Evolutionary conservation across 2,888 invertebrate genomes (phyloP), one percentile per base, ranked within the genome.

Genomic region (Elegia similella): DNA sequence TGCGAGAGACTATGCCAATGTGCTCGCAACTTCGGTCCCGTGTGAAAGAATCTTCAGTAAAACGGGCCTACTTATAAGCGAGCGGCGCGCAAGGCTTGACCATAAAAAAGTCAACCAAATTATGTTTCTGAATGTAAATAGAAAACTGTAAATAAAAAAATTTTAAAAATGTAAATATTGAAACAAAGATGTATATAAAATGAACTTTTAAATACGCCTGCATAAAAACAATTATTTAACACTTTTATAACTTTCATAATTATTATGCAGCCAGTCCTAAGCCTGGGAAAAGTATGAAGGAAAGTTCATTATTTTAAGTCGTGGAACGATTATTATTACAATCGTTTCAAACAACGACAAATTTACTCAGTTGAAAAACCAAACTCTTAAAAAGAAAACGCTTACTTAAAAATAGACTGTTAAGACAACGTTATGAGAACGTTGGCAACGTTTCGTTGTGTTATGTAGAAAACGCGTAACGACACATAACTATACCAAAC

Each of bases 391-490:
- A 42, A 42, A 42, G 42, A 42, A 42, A 42, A 44, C 8, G 7
- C 30, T 30, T 30, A 7, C 15, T 44, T 44, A 5, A 23, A 47
- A 17, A 47, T 17, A 23, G 23, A 47, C 23, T 6, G 12, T 10
- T 17, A 8, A 47, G 8, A 10, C 12, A 47, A 6, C 8, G 17
- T 10, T 10, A 17, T 23, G 3, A 47, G 16, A 32, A 12, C 53
- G 30, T 30, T 7, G 30, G 30, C 30, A 30, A 30, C 30, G 30
- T 30, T 30, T 30, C 30, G 10, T 10, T 57, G 0, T 8, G 55
- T 23, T 56, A 55, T 6, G 60, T 58, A 30, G 57, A 58, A 52
- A 58, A 61, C 53, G 61, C 62, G 10, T 70, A 73, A 0, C 65
- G 65, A 57, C 30, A 30, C 30, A 30, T 30, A 30, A 30, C 30